phyloP scores from a whole-genome alignment of 1,140 invertebrate genomes.

The Drosophila parvula region DNA sequence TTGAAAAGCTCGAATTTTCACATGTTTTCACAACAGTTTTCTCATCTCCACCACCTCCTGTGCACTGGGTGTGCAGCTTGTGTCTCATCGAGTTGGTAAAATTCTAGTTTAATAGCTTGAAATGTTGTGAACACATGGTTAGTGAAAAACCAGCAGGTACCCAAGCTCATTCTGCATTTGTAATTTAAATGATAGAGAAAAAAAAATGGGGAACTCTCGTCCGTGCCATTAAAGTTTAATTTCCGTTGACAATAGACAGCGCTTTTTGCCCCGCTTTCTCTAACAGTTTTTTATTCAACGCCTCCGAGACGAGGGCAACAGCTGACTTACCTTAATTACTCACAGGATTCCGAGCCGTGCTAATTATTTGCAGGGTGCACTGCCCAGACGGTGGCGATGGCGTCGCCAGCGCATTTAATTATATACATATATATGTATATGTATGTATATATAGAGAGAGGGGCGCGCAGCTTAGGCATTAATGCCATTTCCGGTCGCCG shows the following conservation, averaged over 20 bases:
- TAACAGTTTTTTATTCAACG: background rate
- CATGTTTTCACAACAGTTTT: slow-evolving; percentile 41
- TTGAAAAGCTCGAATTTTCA: slow-evolving; percentile 19
- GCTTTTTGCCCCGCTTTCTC: slow-evolving; percentile 35
- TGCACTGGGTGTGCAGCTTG: background rate
- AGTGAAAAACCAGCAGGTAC: slow-evolving; percentile 35
- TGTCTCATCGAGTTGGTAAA: slow-evolving; percentile 43
- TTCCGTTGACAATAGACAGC: slow-evolving; percentile 54
- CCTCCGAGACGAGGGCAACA: slow-evolving; percentile 45
- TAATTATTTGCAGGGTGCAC: slow-evolving; percentile 73
- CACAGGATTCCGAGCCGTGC: slow-evolving; percentile 63
- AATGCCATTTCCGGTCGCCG: slow-evolving; percentile 73
- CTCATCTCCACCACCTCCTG: background rate
- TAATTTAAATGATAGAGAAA: slow-evolving; percentile 17
- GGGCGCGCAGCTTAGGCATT: slow-evolving; percentile 63
- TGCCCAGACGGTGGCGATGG: slow-evolving; percentile 18
- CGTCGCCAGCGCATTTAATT: slow-evolving; percentile 68
- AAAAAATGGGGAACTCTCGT: slow-evolving; percentile 29
- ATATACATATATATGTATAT: slow-evolving; percentile 31
- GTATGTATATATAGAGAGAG: slow-evolving; percentile 19
- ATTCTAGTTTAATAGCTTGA: slow-evolving; percentile 58
- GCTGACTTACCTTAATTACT: slow-evolving; percentile 81
- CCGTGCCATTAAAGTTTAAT: slow-evolving; percentile 68
- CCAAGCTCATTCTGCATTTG: slow-evolving; percentile 34
- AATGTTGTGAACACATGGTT: slow-evolving; percentile 49